These are phyloP conservation scores for Tenthredo livida DNA, from an alignment of 2,888 invertebrate species.

Conservation along the genomic window DNA sequence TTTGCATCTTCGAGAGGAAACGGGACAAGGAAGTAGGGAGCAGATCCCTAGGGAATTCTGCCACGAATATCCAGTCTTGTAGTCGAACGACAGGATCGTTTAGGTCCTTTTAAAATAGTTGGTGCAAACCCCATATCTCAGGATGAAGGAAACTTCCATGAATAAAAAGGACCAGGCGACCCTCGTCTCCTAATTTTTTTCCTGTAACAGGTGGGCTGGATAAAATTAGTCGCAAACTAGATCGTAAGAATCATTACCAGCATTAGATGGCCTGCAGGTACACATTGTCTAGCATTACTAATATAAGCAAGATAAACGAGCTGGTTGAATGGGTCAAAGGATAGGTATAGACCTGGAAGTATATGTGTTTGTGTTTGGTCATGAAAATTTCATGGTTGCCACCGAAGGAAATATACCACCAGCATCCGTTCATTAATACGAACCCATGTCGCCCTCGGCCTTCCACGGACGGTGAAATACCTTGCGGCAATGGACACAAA, in stretches of 20 bases:
- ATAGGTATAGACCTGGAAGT: neutral
- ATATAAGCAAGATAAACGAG: slow-evolving; percentile 28
- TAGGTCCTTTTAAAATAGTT: neutral
- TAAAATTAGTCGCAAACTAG: neutral
- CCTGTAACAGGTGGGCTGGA: neutral
- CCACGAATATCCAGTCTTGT: neutral
- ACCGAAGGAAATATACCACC: neutral
- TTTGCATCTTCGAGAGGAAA: slow-evolving; percentile 3
- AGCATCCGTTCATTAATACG: slow-evolving; percentile 19
- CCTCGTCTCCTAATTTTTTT: neutral
- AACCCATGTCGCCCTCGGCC: slow-evolving; percentile 2
- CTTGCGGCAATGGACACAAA: neutral
- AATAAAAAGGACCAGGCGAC: neutral
- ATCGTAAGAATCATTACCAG: neutral
- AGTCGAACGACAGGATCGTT: neutral
- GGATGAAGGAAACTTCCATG: neutral
- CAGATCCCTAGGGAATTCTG: neutral
- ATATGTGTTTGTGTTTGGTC: neutral
- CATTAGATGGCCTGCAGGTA: neutral
- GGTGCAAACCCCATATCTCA: neutral
- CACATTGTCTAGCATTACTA: slow-evolving; percentile 4
- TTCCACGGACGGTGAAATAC: neutral
- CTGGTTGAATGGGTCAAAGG: neutral
- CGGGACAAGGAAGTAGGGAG: neutral
- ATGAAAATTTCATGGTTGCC: slow-evolving; percentile 12